Evolutionary conservation across 2,113 vertebrate species (phyloP), one percentile per base, ranked within the genome.

Genomic region (Nerophis lumbriciformis): DNA sequence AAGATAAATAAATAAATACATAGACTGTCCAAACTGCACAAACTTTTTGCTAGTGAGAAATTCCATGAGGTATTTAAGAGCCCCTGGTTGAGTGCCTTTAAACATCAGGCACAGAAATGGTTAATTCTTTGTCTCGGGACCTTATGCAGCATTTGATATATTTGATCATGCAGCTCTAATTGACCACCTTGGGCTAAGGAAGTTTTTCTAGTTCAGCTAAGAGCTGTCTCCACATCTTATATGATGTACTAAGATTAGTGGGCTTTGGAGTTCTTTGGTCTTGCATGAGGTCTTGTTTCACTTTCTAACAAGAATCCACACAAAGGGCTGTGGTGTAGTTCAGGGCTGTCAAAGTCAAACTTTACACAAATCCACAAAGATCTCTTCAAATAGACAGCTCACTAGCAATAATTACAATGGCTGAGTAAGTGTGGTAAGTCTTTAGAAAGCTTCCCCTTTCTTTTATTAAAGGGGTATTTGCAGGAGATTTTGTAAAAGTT

Each of bases 91-190:
- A 71, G 64, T 63, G 74, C 54, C 36, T 64, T 28, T 52, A 58
- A 58, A 74, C 70, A 69, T 59, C 64, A 60, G 62, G 68, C 68
- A 65, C 50, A 16, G 36, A 77, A 59, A 73, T 54, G 39, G 53
- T 61, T 67, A 61, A 60, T 16, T 50, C 57, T 66, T 76, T 73
- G 66, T 81, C 73, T 65, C 59, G 42, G 59, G 61, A 70, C 59
- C 48, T 66, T 60, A 49, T 78, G 54, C 55, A 38, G 54, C 68
- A 48, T 80, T 82, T 82, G 80, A 80, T 69, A 77, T 73, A 79
- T 71, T 83, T 76, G 69, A 85, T 80, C 71, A 77, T 77, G 73
- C 77, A 52, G 68, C 69, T 78, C 69, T 82, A 84, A 84, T 83
- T 83, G 78, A 81, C 71, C 44, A 52, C 71, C 69, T n/a, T 63